Base-by-base conservation (phyloP, 2,113 vertebrate species). In the Megaptera novaeangliae region DNA sequence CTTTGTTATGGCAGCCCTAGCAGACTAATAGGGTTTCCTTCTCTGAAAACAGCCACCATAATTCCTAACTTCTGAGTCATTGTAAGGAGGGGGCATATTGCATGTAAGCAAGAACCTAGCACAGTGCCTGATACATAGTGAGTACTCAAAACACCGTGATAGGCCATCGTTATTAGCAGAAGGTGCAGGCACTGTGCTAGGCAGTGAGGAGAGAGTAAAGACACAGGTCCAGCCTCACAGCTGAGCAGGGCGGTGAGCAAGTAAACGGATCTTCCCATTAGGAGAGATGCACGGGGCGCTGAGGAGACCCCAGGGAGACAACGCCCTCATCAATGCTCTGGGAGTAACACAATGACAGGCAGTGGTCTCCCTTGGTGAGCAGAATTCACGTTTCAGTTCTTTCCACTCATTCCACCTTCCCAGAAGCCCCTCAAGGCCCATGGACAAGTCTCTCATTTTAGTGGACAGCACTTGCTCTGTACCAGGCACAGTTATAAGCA, bases 291-390 rank as follows among this genome's bases (percentile, higher is more conserved):
- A 39, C 44, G 8, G 44, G 21, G 59, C 0, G 3, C 68, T 55
- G 18, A 29, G 57, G 64, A n/a, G 21, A 13, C 41, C 46, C 3
- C 0, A 12, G 55, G 75, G 41, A 57, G 46, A 18, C 0, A 5
- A 14, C 25, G 3, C 27, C 44, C 4, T 46, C 46, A 6, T 18
- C 68, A 18, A 14, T 0, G 0, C 41, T 57, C 91, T 27, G 66
- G 44, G 27, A 75, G 69, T 17, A 17, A 29, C 10, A 23, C 25
- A 18, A 11, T 3, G 31, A 9, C 74, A 6, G 4, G n/a, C 8
- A 10, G 31, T 21, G 55, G 34, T 14, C 68, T 29, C 14, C 44
- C 14, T 12, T 17, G 27, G 44, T 0, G 15, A 55, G 55, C 78
- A 44, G 36, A 17, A 3, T 44, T 1, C 57, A 12, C 4, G 29